Percentiles rank a stretch among this genome's conserved stretches.
Conservation (phyloP, 2,888 invertebrate genomes). For the Cheilosia impressa region DNA sequence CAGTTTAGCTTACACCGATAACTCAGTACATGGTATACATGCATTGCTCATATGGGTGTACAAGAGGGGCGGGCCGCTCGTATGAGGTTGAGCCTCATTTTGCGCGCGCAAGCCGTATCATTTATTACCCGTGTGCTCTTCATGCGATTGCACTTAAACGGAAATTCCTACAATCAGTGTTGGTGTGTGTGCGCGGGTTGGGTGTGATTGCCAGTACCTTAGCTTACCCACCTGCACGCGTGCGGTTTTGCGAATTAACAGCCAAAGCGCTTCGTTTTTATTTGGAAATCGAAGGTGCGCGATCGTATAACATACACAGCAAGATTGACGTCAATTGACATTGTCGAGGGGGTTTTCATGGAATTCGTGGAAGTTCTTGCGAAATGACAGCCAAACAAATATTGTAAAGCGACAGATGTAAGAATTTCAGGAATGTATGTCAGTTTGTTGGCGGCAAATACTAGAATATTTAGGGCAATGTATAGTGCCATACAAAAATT, state of each 20-base stretch:
- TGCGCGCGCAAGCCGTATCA: slow-evolving; percentile 29
- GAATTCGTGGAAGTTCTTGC: slow-evolving; percentile 22
- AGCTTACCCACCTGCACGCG: slow-evolving; percentile 35
- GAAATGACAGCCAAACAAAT: slow-evolving; percentile 23
- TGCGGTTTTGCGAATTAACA: slow-evolving; percentile 31
- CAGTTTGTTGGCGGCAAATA: neutral
- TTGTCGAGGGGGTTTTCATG: slow-evolving; percentile 7
- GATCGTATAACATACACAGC: slow-evolving; percentile 20
- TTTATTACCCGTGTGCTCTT: slow-evolving; percentile 16
- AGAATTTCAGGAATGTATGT: neutral
- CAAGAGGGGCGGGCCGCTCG: neutral
- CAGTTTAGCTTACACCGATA: slow-evolving; percentile 9
- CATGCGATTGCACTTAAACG: slow-evolving; percentile 40
- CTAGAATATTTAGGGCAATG: slow-evolving; percentile 1
- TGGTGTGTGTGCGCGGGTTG: neutral
- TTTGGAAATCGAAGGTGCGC: slow-evolving; percentile 53
- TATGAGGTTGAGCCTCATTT: slow-evolving; percentile 22
- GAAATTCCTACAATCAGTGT: slow-evolving; percentile 23
- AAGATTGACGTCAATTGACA: slow-evolving; percentile 59
- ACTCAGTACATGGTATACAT: neutral
- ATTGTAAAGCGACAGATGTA: slow-evolving; percentile 25
- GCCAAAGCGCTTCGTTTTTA: slow-evolving; percentile 13
- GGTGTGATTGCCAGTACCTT: neutral
- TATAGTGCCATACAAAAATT: neutral
- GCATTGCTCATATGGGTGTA: neutral